Base-by-base conservation (phyloP, 1,140 invertebrate genomes). In the Lycorma delicatula region DNA sequence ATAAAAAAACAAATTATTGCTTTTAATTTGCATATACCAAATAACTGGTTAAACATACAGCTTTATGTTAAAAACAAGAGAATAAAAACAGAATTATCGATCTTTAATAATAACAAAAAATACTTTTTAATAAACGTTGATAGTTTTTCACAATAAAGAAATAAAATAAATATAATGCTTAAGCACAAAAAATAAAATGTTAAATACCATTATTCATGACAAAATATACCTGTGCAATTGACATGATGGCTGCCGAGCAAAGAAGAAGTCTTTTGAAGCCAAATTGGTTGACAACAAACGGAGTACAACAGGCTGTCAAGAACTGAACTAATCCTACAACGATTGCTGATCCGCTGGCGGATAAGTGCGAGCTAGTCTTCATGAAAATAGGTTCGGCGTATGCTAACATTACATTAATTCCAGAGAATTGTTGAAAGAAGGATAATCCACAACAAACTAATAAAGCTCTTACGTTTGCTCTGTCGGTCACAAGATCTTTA, bases 381-480 rank as follows among this genome's bases (percentile, higher is more conserved):
- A 29, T 26, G 34, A 58, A 58, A 22, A 58, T 58, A 11, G 31
- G 29, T 23, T 58, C 27, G 16, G 44, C 49, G 44, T 58, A 58
- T 9, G 34, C 49, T 12, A 58, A 20, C 16, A 58, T 46, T n/a
- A 34, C 56, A 23, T 58, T 58, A 18, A 51, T 51, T 7, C 47
- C 56, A 28, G 44, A 49, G 22, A 27, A 29, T 28, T 58, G 56
- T 41, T 58, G 56, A 4, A 50, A 26, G 13, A 58, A 23, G 16
- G 48, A 26, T 3, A 58, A 28, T 13, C 26, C 47, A 31, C 47
- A 16, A 16, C 47, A 36, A 9, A 56, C 23, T 13, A 28, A n/a
- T 16, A 56, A n/a, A 3, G 26, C 54, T 29, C 38, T 47, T 22
- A 44, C 4, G 41, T 44, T 44, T 3, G 41, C 41, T 11, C 11